Evolutionary conservation across 2,113 vertebrate genomes (phyloP).

Genomic region (Choloepus hoffmanni): DNA sequence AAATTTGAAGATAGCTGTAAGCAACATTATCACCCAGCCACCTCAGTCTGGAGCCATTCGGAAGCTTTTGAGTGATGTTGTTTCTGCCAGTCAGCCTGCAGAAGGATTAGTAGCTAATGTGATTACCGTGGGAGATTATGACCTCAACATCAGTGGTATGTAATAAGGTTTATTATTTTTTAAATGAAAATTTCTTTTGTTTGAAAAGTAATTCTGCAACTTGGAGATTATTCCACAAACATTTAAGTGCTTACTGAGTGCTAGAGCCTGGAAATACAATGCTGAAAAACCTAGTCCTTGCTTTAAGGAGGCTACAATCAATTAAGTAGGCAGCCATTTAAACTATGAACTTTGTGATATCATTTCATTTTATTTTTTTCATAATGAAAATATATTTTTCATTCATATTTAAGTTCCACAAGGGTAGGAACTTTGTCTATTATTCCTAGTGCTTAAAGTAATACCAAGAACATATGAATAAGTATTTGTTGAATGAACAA

Average conservation of each 20-base stretch:
- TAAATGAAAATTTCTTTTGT: conserved; percentile 54
- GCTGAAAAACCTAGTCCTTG: neutral
- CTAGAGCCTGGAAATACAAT: neutral
- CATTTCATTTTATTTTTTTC: neutral
- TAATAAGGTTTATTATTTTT: conserved; percentile 70
- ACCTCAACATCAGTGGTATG: conserved; percentile 98
- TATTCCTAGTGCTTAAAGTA: conserved; percentile 6
- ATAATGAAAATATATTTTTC: conserved; percentile 17
- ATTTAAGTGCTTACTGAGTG: neutral
- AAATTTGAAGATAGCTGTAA: conserved; percentile 96
- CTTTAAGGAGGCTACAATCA: neutral
- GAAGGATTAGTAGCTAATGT: conserved; percentile 93
- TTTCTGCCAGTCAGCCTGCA: conserved; percentile 94
- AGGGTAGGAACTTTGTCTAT: neutral
- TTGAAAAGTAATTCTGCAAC: conserved; percentile 41
- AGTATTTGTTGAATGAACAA: conserved; percentile 46
- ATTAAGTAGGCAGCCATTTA: neutral
- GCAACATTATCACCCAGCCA: conserved; percentile 91
- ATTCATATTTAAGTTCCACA: neutral
- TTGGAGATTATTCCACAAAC: conserved; percentile 11
- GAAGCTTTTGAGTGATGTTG: conserved; percentile 92
- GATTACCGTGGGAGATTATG: conserved; percentile 96
- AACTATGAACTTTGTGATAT: neutral
- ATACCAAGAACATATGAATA: neutral
- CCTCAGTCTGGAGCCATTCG: conserved; percentile 87